Evolutionary conservation across 1,140 invertebrate species (phyloP).

Genomic region (Doryteuthis pealeii): DNA sequence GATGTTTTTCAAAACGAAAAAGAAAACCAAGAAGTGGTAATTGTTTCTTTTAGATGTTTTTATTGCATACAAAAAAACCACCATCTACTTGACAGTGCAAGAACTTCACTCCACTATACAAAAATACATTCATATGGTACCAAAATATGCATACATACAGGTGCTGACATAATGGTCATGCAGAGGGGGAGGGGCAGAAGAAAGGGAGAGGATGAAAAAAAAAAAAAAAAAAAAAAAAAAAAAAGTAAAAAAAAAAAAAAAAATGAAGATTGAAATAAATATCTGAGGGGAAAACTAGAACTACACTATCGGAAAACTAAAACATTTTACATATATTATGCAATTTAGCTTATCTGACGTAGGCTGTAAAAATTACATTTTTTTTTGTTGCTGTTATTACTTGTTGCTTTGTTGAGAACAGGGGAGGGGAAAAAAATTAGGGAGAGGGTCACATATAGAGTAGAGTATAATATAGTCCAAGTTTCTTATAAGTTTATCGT

Average conservation of each 20-base stretch:
- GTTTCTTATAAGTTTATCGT: too few species aligned
- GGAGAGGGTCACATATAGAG: too few species aligned
- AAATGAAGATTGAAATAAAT: background rate
- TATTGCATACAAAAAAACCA: conserved; percentile 33
- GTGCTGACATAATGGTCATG: conserved; percentile 7
- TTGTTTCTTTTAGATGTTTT: conserved; percentile 13
- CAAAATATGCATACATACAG: conserved; percentile 21
- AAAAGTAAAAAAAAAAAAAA: background rate
- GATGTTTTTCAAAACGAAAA: background rate
- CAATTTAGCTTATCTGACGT: too few species aligned
- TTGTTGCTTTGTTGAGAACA: too few species aligned
- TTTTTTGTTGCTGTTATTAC: too few species aligned
- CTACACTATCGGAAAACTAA: background rate
- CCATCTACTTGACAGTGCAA: conserved; percentile 29
- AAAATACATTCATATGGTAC: conserved; percentile 21
- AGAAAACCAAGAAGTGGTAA: background rate
- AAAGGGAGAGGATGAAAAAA: too few species aligned
- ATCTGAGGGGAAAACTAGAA: background rate
- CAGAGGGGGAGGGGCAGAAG: background rate
- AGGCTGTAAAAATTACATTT: background rate
- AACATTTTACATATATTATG: too few species aligned
- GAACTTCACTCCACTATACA: conserved; percentile 32
- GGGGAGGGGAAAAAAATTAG: too few species aligned
- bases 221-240: background rate
- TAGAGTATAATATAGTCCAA: too few species aligned